These are phyloP conservation scores for Drosophila sproati DNA, from an alignment of 1,140 invertebrate genomes.

Conservation along the genomic window DNA sequence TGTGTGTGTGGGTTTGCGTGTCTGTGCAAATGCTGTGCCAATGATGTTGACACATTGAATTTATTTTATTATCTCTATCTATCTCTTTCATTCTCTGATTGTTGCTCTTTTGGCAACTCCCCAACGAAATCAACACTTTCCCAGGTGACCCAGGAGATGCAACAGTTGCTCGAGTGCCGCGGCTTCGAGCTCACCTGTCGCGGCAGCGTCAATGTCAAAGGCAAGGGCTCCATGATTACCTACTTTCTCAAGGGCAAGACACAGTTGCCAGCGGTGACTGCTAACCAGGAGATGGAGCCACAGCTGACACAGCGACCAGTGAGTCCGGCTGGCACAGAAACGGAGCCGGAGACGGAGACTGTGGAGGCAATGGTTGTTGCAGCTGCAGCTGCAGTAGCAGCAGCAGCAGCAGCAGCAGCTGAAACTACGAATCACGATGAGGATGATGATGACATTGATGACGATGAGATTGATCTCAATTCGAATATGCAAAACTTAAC, in stretches of 20 bases:
- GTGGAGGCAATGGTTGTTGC: neutral
- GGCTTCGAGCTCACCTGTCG: constrained; percentile 92
- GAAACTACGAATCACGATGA: neutral
- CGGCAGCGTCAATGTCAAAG: constrained; percentile 95
- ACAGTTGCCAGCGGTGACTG: constrained; percentile 61
- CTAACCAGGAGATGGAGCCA: constrained; percentile 10
- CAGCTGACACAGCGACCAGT: neutral
- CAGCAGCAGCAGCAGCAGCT: neutral
- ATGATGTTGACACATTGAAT: constrained; percentile 76
- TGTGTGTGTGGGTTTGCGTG: neutral
- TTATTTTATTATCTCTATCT: constrained; percentile 56
- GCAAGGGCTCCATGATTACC: constrained; percentile 97
- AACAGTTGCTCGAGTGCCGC: constrained; percentile 90
- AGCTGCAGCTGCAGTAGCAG: neutral
- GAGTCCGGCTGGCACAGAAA: neutral
- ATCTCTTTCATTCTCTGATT: neutral
- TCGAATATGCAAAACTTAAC: constrained; percentile 81
- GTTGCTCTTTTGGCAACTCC: neutral
- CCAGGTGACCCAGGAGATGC: constrained; percentile 94
- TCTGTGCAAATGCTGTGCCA: constrained; percentile 35
- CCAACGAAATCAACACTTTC: constrained; percentile 33
- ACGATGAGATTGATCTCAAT: constrained; percentile 80
- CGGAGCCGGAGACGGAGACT: neutral
- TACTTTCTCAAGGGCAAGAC: constrained; percentile 90
- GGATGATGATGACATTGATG: constrained; percentile 38